Evolutionary conservation across 2,113 vertebrate genomes (phyloP), one percentile per base, ranked within the genome.

Genomic region (Apistogramma diplotaenia): DNA sequence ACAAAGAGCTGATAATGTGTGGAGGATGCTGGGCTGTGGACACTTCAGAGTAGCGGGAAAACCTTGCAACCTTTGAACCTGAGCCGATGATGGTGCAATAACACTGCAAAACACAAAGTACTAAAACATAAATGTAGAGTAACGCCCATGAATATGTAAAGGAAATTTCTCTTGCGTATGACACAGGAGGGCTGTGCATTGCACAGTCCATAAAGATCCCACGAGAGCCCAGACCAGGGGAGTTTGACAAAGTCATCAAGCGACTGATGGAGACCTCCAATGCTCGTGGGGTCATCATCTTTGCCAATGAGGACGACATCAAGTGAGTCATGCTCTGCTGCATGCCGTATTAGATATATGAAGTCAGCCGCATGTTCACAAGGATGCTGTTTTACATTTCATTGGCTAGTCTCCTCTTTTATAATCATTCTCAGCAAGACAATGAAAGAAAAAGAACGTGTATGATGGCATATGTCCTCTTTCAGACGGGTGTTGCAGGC

Each of bases 241-340:
- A 98, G 92, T 99, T 98, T 31, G 97, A 99, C 74, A 99, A 99
- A 90, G 95, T 98, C 93, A 97, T 99, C 91, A 96, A 96, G 18
- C 95, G 97, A 57, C 95, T 99, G 13, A 95, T 98, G 95, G 98
- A 98, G 93, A 98, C 97, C 35, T 97, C 97, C 0, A 97, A 97
- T 0, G 98, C 98, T 16, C 94, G 98, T 1, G 97, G 95, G 0
- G 94, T 99, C 89, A 96, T 99, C 92, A 97, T 98, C 92, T 99
- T 99, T 1, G 98, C 98, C 71, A 99, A 97, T 0, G 98, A 99
- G 87, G 98, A 99, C 0, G 98, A 99, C 16, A 99, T 99, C 94
- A 97, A 97, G 98, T 99, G 90, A 86, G 95, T 89, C 16, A 5
- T 74, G 23, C 56, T 84, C 46, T 37, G 21, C 49, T 35, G 25